Conservation (phyloP, 2,797 vertebrate genomes). For the Ctenopoma kingsleyae region DNA sequence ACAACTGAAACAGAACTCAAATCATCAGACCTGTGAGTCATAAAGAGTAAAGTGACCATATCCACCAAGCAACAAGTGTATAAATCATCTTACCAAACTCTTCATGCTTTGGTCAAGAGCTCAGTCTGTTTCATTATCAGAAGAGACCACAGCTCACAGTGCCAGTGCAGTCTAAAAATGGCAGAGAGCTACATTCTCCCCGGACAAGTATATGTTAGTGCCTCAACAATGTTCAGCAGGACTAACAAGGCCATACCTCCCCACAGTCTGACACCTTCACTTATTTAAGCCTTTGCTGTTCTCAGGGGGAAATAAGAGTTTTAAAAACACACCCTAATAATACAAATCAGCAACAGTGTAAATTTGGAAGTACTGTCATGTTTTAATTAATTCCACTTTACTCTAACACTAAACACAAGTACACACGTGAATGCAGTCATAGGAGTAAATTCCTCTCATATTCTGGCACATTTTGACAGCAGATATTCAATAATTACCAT, state of each 20-base stretch:
- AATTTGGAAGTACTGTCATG: neutral
- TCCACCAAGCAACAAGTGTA: constrained; percentile 7
- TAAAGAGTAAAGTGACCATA: constrained; percentile 11
- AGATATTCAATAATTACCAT: neutral
- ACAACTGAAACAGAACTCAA: constrained; percentile 1
- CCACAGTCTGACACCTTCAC: constrained; percentile 49
- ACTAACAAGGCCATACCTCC: constrained; percentile 64
- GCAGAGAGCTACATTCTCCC: constrained; percentile 74
- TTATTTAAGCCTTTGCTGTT: neutral
- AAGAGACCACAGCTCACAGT: constrained; percentile 54
- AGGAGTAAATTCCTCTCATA: neutral
- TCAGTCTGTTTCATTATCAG: constrained; percentile 73
- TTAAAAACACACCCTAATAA: neutral
- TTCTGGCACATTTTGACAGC: neutral
- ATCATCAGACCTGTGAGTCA: neutral
- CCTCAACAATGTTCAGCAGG: constrained; percentile 72
- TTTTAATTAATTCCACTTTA: neutral
- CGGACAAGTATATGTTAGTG: constrained; percentile 67
- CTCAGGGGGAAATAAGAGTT: neutral
- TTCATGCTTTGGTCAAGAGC: constrained; percentile 56
- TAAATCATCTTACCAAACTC: constrained; percentile 65
- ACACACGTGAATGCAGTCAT: neutral
- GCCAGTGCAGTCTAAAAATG: constrained; percentile 78
- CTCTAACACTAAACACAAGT: neutral
- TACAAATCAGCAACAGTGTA: neutral